A percentile compares a stretch with the other conserved stretches of the same genome.
Evolutionary conservation across 2,113 vertebrate genomes (phyloP).

Genomic region (Rhea americana): DNA sequence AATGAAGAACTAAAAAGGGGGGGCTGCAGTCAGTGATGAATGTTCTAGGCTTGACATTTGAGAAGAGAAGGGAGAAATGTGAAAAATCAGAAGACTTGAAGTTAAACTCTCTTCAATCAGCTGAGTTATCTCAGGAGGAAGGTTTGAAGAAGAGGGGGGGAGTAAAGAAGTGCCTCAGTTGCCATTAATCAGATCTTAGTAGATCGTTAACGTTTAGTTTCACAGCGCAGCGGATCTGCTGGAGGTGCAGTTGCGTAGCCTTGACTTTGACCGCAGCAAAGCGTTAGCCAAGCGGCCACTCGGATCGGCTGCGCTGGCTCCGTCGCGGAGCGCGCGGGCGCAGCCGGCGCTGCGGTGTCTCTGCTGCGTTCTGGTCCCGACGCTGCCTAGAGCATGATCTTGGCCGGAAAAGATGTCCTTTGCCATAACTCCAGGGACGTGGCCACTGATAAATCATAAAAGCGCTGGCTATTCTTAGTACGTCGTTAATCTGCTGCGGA

Average conservation of each 20-base stretch:
- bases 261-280: background rate
- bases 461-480: background rate
- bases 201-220: background rate
- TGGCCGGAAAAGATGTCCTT: background rate
- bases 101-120: background rate
- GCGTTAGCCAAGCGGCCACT: too few relatives aligned
- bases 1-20: background rate
- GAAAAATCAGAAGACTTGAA: background rate
- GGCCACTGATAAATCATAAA: background rate
- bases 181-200: background rate
- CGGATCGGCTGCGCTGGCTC: background rate
- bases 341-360: background rate
- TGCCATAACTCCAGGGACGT: background rate
- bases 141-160: background rate
- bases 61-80: background rate
- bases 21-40: background rate
- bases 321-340: too few relatives aligned
- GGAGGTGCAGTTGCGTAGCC: background rate
- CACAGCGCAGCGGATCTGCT: background rate
- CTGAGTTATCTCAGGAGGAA: background rate
- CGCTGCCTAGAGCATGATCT: background rate
- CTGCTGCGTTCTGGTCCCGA: background rate
- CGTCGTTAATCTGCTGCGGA: fast-evolving
- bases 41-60: background rate
- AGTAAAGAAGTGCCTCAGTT: background rate